Base-by-base conservation (phyloP, 2,888 invertebrate genomes). In the Caenorhabditis uteleia region DNA sequence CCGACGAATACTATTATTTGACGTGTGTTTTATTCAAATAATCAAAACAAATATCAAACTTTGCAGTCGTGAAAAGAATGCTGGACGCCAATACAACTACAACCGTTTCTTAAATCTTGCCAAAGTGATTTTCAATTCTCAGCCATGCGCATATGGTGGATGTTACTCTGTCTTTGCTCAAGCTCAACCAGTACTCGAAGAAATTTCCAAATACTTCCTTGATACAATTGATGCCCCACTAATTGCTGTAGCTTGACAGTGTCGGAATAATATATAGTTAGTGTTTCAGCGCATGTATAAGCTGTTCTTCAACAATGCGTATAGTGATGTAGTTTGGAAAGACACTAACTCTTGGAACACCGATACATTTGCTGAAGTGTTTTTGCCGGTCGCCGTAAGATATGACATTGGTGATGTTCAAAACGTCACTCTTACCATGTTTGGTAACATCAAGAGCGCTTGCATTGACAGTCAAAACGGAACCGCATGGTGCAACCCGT, bases 401-500 rank as follows among this genome's bases (percentile, higher is more conserved):
- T 65, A 59, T 33, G 54, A 55, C 21, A 54, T 73, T 6, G 60
- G 58, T 25, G 57, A 70, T 20, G 68, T 60, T n/a, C 27, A 51
- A 21, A 57, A 60, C 10, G 31, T 39, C 0, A 61, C 60, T 2
- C 29, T 61, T 26, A 48, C 29, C 10, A 53, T 67, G 53, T 67
- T 54, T 45, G 49, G 44, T 1, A 50, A 65, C 6, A 29, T 69
- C 12, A 60, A 65, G 33, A 23, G 46, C 7, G 60, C 65, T 4
- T 69, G 69, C 38, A n/a, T 27, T 3, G n/a, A 42, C 8, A 60
- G 51, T 48, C 3, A 33, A 18, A 69, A 69, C 45, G 69, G 69
- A 39, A 61, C 69, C 20, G 65, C 60, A 10, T 66, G 65, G 60
- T 69, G 69, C 45, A 69, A 66, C 38, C 65, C 69, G 46, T n/a